Evolutionary conservation across 2,888 invertebrate genomes (phyloP).

Genomic region (Chorisops tibialis): DNA sequence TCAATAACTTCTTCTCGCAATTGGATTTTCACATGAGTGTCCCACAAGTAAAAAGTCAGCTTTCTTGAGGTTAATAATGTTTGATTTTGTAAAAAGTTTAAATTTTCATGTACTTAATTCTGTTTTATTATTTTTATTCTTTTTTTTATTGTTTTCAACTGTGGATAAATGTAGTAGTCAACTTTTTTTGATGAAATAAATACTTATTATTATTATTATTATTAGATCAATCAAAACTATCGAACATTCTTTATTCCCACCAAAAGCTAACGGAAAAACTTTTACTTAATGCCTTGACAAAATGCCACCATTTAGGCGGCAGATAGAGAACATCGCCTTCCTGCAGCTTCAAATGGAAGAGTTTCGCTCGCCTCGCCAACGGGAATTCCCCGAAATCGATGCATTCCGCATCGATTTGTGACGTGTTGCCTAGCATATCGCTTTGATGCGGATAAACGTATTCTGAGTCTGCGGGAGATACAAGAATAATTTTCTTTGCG

Average conservation of each 20-base stretch:
- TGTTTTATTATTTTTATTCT: too few relatives aligned
- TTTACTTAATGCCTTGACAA: slow-evolving; percentile 78
- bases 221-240: too few relatives aligned
- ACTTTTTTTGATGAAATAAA: too few relatives aligned
- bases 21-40: too few relatives aligned
- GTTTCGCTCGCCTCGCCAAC: slow-evolving; percentile 60
- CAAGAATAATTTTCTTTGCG: slow-evolving; percentile 81
- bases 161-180: too few relatives aligned
- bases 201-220: too few relatives aligned
- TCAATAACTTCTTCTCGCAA: too few relatives aligned
- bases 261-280: slow-evolving; percentile 98
- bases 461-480: slow-evolving; percentile 66
- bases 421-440: slow-evolving; percentile 81
- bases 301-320: slow-evolving; percentile 97
- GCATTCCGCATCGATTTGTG: slow-evolving; percentile 80
- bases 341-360: slow-evolving; percentile 67
- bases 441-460: slow-evolving; percentile 77
- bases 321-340: slow-evolving; percentile 91
- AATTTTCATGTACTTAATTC: too few relatives aligned
- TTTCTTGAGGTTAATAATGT: too few relatives aligned
- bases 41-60: too few relatives aligned
- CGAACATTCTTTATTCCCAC: slow-evolving; percentile 67
- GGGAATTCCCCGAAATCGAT: slow-evolving; percentile 74
- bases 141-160: too few relatives aligned
- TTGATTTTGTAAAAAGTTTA: too few relatives aligned